A percentile compares a stretch with the other conserved stretches of the same genome.
Evolutionary conservation across 2,888 invertebrate genomes (phyloP).

Genomic region (Theretra japonica): DNA sequence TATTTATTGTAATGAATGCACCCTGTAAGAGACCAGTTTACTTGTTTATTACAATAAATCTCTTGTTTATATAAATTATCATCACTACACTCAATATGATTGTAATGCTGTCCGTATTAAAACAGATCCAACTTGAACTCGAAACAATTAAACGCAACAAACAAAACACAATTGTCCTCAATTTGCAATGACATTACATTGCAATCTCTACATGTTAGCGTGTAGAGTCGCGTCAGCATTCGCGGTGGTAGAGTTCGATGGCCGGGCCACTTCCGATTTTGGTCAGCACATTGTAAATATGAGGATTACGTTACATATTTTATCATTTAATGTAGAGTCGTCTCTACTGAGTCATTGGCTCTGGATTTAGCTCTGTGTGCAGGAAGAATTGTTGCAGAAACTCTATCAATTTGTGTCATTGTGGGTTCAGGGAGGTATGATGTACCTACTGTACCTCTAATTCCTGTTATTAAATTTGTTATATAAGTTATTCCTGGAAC

Average conservation of each 20-base stretch:
- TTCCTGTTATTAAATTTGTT: too few relatives aligned
- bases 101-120: not conserved
- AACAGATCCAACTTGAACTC: not conserved
- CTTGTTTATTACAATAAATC: too few relatives aligned
- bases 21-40: too few relatives aligned
- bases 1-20: too few relatives aligned
- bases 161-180: conserved; percentile 21
- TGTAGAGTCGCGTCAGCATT: conserved; percentile 40
- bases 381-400: too few relatives aligned
- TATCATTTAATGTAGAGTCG: not conserved
- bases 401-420: too few relatives aligned
- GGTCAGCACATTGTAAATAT: conserved; percentile 44
- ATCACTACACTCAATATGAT: not conserved
- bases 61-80: not conserved
- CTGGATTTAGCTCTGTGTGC: not conserved
- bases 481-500: too few relatives aligned
- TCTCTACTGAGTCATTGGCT: not conserved
- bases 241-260: conserved; percentile 68
- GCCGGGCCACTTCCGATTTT: conserved; percentile 70
- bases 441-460: too few relatives aligned
- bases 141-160: conserved; percentile 14
- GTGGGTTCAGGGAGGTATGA: too few relatives aligned
- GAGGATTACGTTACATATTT: conserved; percentile 38
- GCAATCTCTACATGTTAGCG: conserved; percentile 7
- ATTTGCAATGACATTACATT: conserved; percentile 20